Base-by-base conservation (phyloP, 53 echinoderm and acorn worm species). In the Patiria pectinifera region DNA sequence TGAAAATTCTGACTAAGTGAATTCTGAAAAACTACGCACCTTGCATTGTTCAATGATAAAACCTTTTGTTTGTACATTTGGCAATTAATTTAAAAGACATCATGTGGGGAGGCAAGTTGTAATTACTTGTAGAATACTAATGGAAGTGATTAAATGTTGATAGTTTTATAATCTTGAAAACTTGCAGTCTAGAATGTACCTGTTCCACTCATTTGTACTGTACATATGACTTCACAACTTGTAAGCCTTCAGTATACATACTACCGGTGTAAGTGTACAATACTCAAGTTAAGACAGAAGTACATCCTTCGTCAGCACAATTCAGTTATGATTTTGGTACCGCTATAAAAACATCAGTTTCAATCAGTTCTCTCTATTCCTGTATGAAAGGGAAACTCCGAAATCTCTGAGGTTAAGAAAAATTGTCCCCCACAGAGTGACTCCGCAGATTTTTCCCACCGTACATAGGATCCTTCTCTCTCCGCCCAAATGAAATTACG, bases 401-500 rank as follows among this genome's bases (percentile, higher is more conserved):
- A 45, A 85, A 62, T 43, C 19, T 19, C 59, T 60, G 7, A 49
- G n/a, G 48, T 35, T 22, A 16, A 19, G n/a, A 21, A 86, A 49
- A 48, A 48, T 71, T 78, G 71, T 59, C 76, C 78, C 87, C 87
- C 87, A 61, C 87, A 22, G 76, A 87, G 87, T 22, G 21, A 58
- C 77, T 76, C 58, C 35, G 59, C 77, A 61, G 46, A 49, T 74
- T 71, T 87, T 87, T 87, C 87, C 87, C 87, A 87, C 87, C 71
- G 75, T 53, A 87, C 87, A 71, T 23, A n/a, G 53, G 75, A 16
- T 49, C 87, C 75, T 45, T 76, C 77, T 59, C 35, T 45, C 87
- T 77, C 78, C 76, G 45, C 60, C 78, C 87, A 87, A 87, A 87
- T 87, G 76, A 87, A 87, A 87, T 87, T 87, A 87, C 60, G 60